Evolutionary conservation across 2,797 vertebrate genomes (phyloP), one percentile per base, ranked within the genome.

Genomic region (Nasua narica): DNA sequence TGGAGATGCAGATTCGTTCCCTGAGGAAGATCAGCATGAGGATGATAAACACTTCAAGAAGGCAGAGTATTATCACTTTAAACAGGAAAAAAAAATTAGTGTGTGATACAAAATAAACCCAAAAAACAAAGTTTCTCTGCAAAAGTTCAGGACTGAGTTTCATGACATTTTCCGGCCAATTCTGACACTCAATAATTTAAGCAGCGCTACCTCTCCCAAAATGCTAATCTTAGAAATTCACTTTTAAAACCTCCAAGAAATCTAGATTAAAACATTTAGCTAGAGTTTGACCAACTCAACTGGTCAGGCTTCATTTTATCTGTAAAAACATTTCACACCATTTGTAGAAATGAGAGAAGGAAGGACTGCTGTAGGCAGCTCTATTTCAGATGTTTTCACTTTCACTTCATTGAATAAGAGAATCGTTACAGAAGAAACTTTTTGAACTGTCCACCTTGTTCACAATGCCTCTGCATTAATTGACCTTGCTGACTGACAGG

Each of bases 11-110:
- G 85, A 99, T 99, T 96, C 99, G 98, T 52, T 98, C 98, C 98
- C 99, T 99, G 97, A 99, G 98, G 98, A 99, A 99, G 97, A 99
- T 99, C 98, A 99, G 98, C 97, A 99, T 98, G 52, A 99, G 92
- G 94, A 99, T 97, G 97, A 99, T 98, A 96, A 99, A 52, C 50
- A 97, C 98, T 98, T 99, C 99, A 23, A 99, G 98, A 97, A 99
- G 97, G 92, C 98, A 98, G 91, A 99, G 99, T 23, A 99, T 97
- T 97, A 99, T 98, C 99, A 99, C 99, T 99, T 95, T 67, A 92
- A 96, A 94, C 52, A 87, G 96, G n/a, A 97, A 98, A 74, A 96
- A 94, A 5, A 89, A 88, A 46, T 76, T 12, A 96, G 82, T 85
- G 87, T 92, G 48, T 50, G 37, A 83, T 91, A 93, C 78, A 90